Base-by-base conservation (phyloP, 2,797 vertebrate genomes). In the Ciconia nigra region DNA sequence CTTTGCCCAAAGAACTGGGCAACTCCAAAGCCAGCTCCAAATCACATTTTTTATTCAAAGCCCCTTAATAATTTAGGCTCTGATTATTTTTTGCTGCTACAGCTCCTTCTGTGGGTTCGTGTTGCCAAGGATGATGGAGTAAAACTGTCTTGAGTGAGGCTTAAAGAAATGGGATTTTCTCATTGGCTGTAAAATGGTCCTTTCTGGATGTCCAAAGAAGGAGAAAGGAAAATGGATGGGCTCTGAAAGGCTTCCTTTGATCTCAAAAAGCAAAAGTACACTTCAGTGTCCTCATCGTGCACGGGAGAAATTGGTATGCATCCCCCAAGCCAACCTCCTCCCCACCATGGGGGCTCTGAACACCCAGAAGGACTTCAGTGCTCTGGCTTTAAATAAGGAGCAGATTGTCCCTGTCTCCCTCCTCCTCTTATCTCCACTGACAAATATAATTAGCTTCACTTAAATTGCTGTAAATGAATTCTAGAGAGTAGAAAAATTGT, bases 361-460 rank as follows among this genome's bases (percentile, higher is more conserved):
- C 51, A 19, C 35, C 66, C 54, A 31, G 83, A 33, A 71, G 33
- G 61, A 87, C 65, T 76, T 79, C 22, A 26, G 76, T 16, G 51
- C 71, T 84, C 73, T 39, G 61, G 28, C 83, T 91, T 91, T 35
- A 35, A 92, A 63, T 46, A 69, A 59, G 46, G 49, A 88, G 73
- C 83, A 70, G 66, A 62, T 67, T 58, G 46, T 90, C 70, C 47
- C 51, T 5, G 0, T 76, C 62, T 63, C 79, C 62, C 72, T 83
- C 90, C 83, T 83, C 37, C 76, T 76, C 85, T 91, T 26, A 39
- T 46, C 83, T 73, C 61, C 69, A 6, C 69, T 93, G 92, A 57
- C 91, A 96, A 89, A 93, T 37, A 47, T 42, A 96, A 89, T 95
- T 77, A 83, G 62, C 83, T 89, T 84, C 83, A 42, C 93, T 83